Percentiles rank a stretch among this genome's conserved stretches.
These are phyloP conservation scores for Ramphastos sulfuratus DNA, from an alignment of 2,113 vertebrate species.

Conservation along the genomic window DNA sequence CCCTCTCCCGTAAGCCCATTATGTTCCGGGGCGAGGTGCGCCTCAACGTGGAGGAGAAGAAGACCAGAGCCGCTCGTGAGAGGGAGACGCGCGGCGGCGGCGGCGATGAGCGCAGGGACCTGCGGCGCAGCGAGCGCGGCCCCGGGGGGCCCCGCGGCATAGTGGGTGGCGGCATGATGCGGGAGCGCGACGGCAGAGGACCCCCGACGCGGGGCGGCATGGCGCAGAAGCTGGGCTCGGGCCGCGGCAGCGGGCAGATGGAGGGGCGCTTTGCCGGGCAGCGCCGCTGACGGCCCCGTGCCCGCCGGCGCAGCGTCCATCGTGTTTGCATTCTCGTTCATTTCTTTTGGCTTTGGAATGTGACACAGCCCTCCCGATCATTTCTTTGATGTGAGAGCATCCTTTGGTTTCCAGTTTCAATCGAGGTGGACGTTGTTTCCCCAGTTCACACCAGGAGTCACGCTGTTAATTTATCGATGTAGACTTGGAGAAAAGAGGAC, in stretches of 20 bases:
- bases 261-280: conserved; percentile 91
- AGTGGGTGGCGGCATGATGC: conserved; percentile 93
- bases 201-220: conserved; percentile 88
- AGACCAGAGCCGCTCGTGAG: conserved; percentile 92
- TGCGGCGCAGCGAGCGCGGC: conserved; percentile 89
- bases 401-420: conserved; percentile 85
- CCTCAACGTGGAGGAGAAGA: conserved; percentile 98
- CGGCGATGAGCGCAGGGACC: conserved; percentile 89
- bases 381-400: conserved; percentile 92
- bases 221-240: conserved; percentile 89
- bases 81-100: conserved; percentile 87
- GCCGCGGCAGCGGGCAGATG: conserved; percentile 84
- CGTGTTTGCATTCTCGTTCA: conserved; percentile 93
- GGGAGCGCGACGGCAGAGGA: conserved; percentile 90
- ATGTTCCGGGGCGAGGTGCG: conserved; percentile 98
- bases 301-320: conserved; percentile 68
- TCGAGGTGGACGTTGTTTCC: conserved; percentile 89
- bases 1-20: conserved; percentile 83
- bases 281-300: conserved; percentile 84
- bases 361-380: conserved; percentile 92
- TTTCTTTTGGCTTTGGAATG: conserved; percentile 94
- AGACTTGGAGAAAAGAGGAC: conserved; percentile 80
- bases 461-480: conserved; percentile 89
- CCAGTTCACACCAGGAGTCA: conserved; percentile 86
- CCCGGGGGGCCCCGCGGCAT: conserved; percentile 88